A percentile compares a stretch with the other conserved stretches of the same genome.
Conservation (phyloP, 2,113 vertebrate species). For the Neotragus pygmaeus region DNA sequence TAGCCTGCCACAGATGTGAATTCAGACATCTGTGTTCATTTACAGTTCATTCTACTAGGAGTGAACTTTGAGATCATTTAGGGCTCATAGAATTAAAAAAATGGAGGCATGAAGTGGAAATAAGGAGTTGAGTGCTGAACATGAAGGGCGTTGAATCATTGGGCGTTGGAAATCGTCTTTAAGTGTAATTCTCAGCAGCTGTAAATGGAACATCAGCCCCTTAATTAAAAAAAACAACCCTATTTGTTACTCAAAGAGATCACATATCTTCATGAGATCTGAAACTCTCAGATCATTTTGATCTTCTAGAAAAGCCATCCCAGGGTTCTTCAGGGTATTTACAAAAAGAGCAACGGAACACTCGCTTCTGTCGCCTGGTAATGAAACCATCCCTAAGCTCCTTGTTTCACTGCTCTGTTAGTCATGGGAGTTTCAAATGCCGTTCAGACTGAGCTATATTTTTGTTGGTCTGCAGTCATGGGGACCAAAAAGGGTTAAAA, state of each 20-base stretch:
- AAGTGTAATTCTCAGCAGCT: not conserved
- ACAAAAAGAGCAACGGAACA: conserved; percentile 66
- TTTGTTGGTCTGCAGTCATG: conserved; percentile 64
- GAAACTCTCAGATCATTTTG: conserved; percentile 65
- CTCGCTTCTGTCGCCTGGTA: conserved; percentile 72
- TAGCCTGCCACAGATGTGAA: not conserved
- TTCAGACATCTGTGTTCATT: not conserved
- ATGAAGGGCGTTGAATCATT: not conserved
- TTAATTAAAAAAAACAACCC: not conserved
- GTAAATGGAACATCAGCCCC: not conserved
- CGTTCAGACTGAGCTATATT: conserved; percentile 51
- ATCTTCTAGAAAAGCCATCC: conserved; percentile 67
- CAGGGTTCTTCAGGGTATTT: conserved; percentile 60
- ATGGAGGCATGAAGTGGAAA: conserved; percentile 25
- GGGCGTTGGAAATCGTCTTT: not conserved
- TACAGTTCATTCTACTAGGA: not conserved
- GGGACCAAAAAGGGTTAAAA: conserved; percentile 53
- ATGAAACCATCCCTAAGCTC: conserved; percentile 68
- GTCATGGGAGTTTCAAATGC: conserved; percentile 59
- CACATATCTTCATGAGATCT: conserved; percentile 66
- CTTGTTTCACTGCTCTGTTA: conserved; percentile 68
- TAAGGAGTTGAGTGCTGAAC: not conserved
- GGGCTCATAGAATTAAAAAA: conserved; percentile 22
- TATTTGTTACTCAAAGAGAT: conserved; percentile 65
- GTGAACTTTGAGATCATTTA: not conserved